A percentile compares a stretch with the other conserved stretches of the same genome.
Evolutionary conservation across 1,140 invertebrate species (phyloP).

Genomic region (Eumaeus atala): DNA sequence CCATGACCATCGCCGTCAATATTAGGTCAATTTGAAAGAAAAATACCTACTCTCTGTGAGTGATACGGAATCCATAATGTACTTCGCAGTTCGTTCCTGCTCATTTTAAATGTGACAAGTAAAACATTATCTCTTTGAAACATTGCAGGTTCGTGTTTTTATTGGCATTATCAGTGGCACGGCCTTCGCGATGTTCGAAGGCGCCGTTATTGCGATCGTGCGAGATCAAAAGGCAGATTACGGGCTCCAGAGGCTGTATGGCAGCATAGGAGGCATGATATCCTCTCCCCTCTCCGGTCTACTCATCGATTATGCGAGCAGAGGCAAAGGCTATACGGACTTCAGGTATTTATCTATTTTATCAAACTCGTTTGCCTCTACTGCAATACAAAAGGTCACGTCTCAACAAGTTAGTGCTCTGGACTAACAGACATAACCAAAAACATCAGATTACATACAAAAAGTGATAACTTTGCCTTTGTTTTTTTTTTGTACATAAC

Average conservation of each 20-base stretch:
- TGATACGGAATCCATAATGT: background rate
- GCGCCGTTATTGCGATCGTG: conserved; percentile 85
- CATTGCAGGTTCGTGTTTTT: conserved; percentile 78
- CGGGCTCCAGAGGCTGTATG: conserved; percentile 86
- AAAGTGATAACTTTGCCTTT: too few species aligned
- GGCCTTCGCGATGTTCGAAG: conserved; percentile 88
- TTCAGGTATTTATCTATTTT: conserved; percentile 75
- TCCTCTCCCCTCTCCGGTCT: conserved; percentile 85
- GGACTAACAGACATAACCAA: too few species aligned
- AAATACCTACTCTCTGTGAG: too few species aligned
- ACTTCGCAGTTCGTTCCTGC: background rate
- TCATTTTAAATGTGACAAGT: background rate
- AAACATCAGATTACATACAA: too few species aligned
- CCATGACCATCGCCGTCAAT: too few species aligned
- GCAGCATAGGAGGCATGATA: conserved; percentile 86
- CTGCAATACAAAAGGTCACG: too few species aligned
- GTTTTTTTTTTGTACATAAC: too few species aligned
- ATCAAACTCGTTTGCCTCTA: too few species aligned
- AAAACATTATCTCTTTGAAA: background rate
- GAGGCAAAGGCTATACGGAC: conserved; percentile 79
- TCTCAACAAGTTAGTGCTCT: too few species aligned
- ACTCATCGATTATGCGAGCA: conserved; percentile 80
- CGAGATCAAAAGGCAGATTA: conserved; percentile 86
- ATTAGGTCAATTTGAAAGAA: too few species aligned
- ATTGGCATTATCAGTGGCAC: conserved; percentile 84